Evolutionary conservation across 1,140 invertebrate genomes (phyloP), one percentile per base, ranked within the genome.

Genomic region (Drosophila azteca): DNA sequence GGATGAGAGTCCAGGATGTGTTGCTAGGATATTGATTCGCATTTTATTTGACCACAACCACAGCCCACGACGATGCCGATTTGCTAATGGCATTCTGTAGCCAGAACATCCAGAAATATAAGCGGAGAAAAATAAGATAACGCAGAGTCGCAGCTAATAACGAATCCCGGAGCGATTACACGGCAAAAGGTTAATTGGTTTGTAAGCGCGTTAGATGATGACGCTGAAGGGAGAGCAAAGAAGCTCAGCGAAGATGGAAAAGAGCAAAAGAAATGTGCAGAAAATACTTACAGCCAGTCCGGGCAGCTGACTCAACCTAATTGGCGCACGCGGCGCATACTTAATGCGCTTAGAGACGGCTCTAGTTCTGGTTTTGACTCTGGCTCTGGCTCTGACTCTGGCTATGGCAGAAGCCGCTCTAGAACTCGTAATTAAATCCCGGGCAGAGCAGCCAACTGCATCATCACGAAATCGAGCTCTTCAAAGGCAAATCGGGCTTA

Each of bases 291-390:
- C 66, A 44, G 35, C 69, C 57, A 69, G 64, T 69, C 67, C 50
- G 35, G 67, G 63, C 54, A 49, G 82, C 82, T 77, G 78, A 85
- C 74, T 87, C 78, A 82, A 87, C 83, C 69, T 85, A 85, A 85
- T 85, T 85, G 81, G 78, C 62, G 74, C 78, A 85, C 78, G 82
- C 71, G 74, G 83, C 82, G 82, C 82, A 87, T 87, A 87, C 82
- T 78, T 85, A 85, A 85, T 85, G 82, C 81, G 81, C 81, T 85
- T 85, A 85, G 77, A 77, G 66, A 79, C 68, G 65, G 73, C 49
- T 61, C 60, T 58, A 58, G 68, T 43, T 61, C 55, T 58, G 49
- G 74, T 63, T 58, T 54, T 67, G 51, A 50, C 29, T 43, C 35
- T 44, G 54, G 64, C 53, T 58, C 52, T 55, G 72, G 46, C 64